Percentiles rank a stretch among this genome's conserved stretches.
Conservation (phyloP, 1,140 invertebrate species). For the Apocrypta bakeri region DNA sequence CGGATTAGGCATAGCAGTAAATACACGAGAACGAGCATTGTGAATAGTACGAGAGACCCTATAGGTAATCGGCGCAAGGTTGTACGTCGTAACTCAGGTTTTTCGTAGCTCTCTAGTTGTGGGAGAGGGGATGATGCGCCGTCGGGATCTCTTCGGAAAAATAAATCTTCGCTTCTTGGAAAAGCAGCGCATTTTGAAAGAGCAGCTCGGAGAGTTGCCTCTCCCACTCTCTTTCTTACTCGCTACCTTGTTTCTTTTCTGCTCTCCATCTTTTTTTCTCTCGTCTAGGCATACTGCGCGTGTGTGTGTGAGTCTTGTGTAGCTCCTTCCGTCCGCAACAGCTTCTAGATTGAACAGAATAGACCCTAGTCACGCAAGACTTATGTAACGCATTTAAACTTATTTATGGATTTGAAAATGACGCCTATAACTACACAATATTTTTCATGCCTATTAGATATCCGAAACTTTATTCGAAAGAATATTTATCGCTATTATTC, state of each 20-base stretch:
- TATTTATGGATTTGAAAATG: constrained; percentile 19
- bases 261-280: not conserved
- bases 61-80: constrained; percentile 53
- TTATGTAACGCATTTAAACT: constrained; percentile 38
- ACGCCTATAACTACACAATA: not conserved
- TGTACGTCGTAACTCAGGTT: constrained; percentile 66
- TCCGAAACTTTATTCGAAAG: too few species aligned
- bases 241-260: constrained; percentile 8
- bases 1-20: constrained; percentile 22
- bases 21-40: constrained; percentile 52
- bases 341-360: constrained; percentile 6
- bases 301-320: too few species aligned
- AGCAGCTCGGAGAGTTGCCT: not conserved
- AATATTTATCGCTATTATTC: too few species aligned
- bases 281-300: not conserved
- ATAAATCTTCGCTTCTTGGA: constrained; percentile 69
- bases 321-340: not conserved
- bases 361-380: constrained; percentile 5
- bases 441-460: too few species aligned
- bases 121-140: constrained; percentile 23
- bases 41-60: constrained; percentile 62
- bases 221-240: constrained; percentile 19
- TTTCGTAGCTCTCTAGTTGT: too few species aligned
- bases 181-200: constrained; percentile 57
- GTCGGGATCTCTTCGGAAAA: constrained; percentile 68